Conservation (phyloP, 2,888 invertebrate genomes). For the Tyria jacobaeae region DNA sequence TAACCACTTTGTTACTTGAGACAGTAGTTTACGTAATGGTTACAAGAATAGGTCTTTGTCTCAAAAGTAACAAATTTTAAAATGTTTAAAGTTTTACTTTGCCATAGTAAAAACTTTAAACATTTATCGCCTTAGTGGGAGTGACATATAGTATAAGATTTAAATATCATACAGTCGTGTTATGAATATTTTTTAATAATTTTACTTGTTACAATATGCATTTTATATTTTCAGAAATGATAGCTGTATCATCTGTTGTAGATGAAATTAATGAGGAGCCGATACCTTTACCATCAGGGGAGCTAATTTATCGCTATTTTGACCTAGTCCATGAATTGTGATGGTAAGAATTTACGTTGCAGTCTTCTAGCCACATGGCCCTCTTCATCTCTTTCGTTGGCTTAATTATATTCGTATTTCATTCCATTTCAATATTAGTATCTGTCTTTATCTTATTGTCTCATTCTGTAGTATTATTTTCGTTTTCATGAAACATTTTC, state of each 20-base stretch:
- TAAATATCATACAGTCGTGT: no score
- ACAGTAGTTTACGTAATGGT: neutral
- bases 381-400: slow-evolving; percentile 20
- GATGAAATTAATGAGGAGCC: slow-evolving; percentile 65
- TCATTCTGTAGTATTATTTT: slow-evolving; percentile 4
- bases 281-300: slow-evolving; percentile 70
- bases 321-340: slow-evolving; percentile 72
- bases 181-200: neutral
- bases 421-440: slow-evolving; percentile 3
- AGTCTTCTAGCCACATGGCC: slow-evolving; percentile 43
- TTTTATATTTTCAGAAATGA: slow-evolving; percentile 73
- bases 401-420: slow-evolving; percentile 30
- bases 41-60: neutral
- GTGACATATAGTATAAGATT: no score
- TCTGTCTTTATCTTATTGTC: slow-evolving; percentile 12
- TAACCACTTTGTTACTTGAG: neutral
- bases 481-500: slow-evolving; percentile 3
- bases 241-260: slow-evolving; percentile 76
- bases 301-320: slow-evolving; percentile 72
- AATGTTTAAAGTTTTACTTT: no score
- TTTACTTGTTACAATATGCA: slow-evolving; percentile 21
- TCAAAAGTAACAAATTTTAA: no score
- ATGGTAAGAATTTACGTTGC: slow-evolving; percentile 64
- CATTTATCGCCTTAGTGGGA: no score
- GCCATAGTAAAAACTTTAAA: neutral